Conservation (phyloP, 1,140 invertebrate species). For the Drosophila malerkotliana region DNA sequence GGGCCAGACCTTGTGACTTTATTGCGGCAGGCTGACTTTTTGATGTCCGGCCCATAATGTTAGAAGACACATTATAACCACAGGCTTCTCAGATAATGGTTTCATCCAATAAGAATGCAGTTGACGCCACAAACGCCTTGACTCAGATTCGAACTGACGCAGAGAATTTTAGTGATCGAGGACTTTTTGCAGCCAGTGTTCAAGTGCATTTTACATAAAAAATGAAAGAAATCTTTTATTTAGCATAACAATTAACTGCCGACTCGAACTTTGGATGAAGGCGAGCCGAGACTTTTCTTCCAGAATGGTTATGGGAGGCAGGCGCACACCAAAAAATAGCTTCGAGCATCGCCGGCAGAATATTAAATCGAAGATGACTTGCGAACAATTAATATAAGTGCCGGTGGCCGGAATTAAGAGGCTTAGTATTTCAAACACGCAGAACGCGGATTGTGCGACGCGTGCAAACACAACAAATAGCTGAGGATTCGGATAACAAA, state of each 20-base stretch:
- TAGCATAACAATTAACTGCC: constrained; percentile 68
- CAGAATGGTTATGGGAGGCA: constrained; percentile 44
- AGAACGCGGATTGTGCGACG: constrained; percentile 53
- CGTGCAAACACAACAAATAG: constrained; percentile 57
- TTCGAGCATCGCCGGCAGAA: constrained; percentile 19
- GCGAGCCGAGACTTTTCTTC: constrained; percentile 18
- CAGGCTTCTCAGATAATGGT: not conserved
- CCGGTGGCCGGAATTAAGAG: constrained; percentile 54
- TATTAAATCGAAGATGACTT: constrained; percentile 33
- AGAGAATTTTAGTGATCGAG: not conserved
- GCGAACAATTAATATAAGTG: constrained; percentile 46
- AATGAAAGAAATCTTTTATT: constrained; percentile 29
- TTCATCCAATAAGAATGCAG: not conserved
- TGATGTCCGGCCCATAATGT: not conserved
- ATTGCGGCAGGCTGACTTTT: not conserved
- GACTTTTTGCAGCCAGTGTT: constrained; percentile 14
- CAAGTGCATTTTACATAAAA: constrained; percentile 34
- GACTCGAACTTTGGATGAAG: constrained; percentile 56
- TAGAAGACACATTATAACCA: constrained; percentile 1
- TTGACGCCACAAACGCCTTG: constrained; percentile 2
- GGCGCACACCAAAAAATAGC: constrained; percentile 33
- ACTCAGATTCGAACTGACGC: not conserved
- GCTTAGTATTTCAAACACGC: constrained; percentile 66
- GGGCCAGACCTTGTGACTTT: constrained; percentile 14
- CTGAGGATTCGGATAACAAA: constrained; percentile 18